Base-by-base conservation (phyloP, 2,113 vertebrate species). In the Mormoops blainvillei region DNA sequence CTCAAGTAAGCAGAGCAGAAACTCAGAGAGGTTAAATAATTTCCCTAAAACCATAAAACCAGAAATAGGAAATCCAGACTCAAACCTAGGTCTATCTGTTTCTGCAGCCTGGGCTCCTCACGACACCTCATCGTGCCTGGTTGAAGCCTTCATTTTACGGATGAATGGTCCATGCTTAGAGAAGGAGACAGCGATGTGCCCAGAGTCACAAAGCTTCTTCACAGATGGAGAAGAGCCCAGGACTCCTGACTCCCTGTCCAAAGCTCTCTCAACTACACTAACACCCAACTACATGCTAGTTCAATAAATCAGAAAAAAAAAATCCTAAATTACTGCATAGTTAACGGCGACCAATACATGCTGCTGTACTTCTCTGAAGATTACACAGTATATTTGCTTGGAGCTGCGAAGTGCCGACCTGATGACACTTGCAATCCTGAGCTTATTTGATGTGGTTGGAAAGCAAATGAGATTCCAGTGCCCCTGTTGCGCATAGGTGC, bases 391-490 rank as follows among this genome's bases (percentile, higher is more conserved):
- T 95, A 70, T 95, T 61, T 91, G 73, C 74, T 90, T 38, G 58
- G 82, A 84, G 91, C 94, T 94, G 91, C 11, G 0, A 96, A 91
- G 82, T 87, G 83, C 86, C 89, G 89, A 33, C 93, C 87, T 84
- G 93, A 91, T 96, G 94, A 96, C 97, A 97, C 91, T 94, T 96
- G 95, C 96, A 89, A 52, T 95, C 93, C 83, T 91, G 87, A 95
- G 95, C 41, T 89, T 96, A 93, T 97, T 77, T 97, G 97, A 97
- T 95, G 91, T 95, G 91, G 86, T 33, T 95, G 83, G 93, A 93
- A 97, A 96, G 97, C 93, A 97, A 98, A 97, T 97, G 97, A 98
- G 97, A 96, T 96, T 78, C 86, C 31, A 83, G 93, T 11, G 50
- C 71, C 89, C 96, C 97, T 96, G 95, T 89, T 91, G 93, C 0